Evolutionary conservation across 2,797 vertebrate genomes (phyloP).

Genomic region (Petrocephalus sullivani): DNA sequence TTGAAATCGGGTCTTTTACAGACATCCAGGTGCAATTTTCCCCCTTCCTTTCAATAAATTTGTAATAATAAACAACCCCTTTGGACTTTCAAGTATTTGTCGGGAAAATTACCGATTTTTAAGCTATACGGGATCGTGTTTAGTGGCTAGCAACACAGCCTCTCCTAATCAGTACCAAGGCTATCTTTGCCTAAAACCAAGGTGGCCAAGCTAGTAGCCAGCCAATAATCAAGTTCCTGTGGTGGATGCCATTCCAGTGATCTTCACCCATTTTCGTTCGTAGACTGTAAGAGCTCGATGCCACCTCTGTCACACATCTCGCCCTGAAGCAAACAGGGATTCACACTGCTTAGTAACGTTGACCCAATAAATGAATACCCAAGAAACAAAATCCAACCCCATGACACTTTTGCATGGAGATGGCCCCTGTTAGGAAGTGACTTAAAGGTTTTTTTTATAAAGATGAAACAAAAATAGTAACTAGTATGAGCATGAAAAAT

Average conservation of each 20-base stretch:
- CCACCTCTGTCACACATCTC: constrained; percentile 99
- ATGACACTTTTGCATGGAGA: constrained; percentile 75
- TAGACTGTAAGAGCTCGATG: constrained; percentile 99
- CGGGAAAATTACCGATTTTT: constrained; percentile 38
- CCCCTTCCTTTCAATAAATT: constrained; percentile 45
- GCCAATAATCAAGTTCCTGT: constrained; percentile 96
- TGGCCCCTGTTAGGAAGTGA: constrained; percentile 64
- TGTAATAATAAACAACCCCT: constrained; percentile 53
- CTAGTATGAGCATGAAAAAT: constrained; percentile 29
- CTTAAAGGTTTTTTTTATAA: constrained; percentile 34
- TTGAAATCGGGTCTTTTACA: constrained; percentile 17
- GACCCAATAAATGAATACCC: constrained; percentile 76
- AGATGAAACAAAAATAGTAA: constrained; percentile 35
- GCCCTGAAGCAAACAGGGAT: constrained; percentile 99
- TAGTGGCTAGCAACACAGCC: constrained; percentile 64
- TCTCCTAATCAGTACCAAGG: constrained; percentile 79
- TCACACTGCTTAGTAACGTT: constrained; percentile 99
- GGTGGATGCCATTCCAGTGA: constrained; percentile 93
- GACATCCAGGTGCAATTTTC: constrained; percentile 45
- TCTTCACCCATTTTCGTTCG: constrained; percentile 99
- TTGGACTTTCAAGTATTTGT: constrained; percentile 38
- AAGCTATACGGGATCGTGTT: constrained; percentile 54
- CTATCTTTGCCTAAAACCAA: constrained; percentile 90
- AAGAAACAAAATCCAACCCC: constrained; percentile 83
- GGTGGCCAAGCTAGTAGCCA: constrained; percentile 84